A percentile compares a stretch with the other conserved stretches of the same genome.
These are phyloP conservation scores for Drosophila nasuta DNA, from an alignment of 1,140 invertebrate species.

Conservation along the genomic window DNA sequence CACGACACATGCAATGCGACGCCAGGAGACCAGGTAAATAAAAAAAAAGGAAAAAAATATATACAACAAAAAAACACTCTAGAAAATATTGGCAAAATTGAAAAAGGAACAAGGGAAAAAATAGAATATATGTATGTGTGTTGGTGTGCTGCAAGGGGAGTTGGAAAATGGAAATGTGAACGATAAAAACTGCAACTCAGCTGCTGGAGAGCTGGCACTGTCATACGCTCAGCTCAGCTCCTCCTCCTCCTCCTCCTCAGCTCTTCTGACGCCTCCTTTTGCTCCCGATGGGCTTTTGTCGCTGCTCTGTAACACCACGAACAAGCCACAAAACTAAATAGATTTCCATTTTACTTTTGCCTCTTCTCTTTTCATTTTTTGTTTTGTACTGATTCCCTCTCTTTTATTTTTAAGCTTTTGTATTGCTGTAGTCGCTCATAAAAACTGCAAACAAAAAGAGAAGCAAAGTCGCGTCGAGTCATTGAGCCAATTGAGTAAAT, in stretches of 20 bases:
- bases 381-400: too few species aligned
- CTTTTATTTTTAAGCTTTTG: conserved; percentile 26
- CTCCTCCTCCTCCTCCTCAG: too few species aligned
- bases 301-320: conserved; percentile 50
- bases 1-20: conserved; percentile 72
- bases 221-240: not conserved
- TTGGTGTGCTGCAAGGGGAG: conserved; percentile 14
- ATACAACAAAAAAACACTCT: conserved; percentile 31
- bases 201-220: conserved; percentile 15
- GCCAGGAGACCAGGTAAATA: conserved; percentile 65
- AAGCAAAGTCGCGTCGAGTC: conserved; percentile 71
- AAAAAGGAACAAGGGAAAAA: conserved; percentile 48
- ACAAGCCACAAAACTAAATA: conserved; percentile 79
- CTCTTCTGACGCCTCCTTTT: too few species aligned
- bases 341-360: conserved; percentile 42
- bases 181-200: conserved; percentile 60
- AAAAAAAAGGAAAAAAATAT: conserved; percentile 30
- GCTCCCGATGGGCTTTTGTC: conserved; percentile 27
- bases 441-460: conserved; percentile 62
- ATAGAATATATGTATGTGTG: conserved; percentile 17
- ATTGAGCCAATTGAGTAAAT: conserved; percentile 82
- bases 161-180: conserved; percentile 35
- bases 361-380: not conserved
- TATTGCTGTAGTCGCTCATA: conserved; percentile 56
- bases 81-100: conserved; percentile 80